phyloP scores from a whole-genome alignment of 1,140 invertebrate genomes.

The Bilobella aurantiaca region DNA sequence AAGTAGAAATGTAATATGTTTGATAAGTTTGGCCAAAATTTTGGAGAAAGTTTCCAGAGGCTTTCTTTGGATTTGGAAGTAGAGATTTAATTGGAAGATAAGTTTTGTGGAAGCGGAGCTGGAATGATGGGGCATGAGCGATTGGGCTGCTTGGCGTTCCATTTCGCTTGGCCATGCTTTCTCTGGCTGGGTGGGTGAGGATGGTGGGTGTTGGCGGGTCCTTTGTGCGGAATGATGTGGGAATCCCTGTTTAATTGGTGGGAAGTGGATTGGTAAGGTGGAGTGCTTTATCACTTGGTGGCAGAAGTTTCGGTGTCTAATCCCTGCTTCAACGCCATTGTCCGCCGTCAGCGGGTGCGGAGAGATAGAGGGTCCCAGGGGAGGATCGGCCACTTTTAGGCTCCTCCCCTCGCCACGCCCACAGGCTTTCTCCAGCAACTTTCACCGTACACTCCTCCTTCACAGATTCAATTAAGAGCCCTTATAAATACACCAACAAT shows the following conservation, averaged over 20 bases:
- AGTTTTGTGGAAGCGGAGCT: too few species aligned
- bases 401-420: background rate
- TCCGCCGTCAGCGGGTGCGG: background rate
- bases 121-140: background rate
- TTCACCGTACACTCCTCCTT: background rate
- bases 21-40: background rate
- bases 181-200: background rate
- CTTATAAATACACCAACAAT: background rate
- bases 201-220: background rate
- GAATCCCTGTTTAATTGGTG: conserved; percentile 9
- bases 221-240: background rate
- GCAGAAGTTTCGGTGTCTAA: conserved; percentile 2
- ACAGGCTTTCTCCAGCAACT: background rate
- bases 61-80: background rate
- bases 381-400: background rate
- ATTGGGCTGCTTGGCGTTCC: background rate
- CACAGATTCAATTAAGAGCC: background rate
- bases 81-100: background rate
- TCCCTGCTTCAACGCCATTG: background rate
- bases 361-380: conserved; percentile 1
- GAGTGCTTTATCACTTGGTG: background rate
- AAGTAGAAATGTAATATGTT: too few species aligned
- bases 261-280: background rate
- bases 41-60: background rate
- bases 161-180: background rate